These are phyloP conservation scores for Theristicus caerulescens DNA, from an alignment of 2,113 vertebrate genomes.

Conservation along the genomic window DNA sequence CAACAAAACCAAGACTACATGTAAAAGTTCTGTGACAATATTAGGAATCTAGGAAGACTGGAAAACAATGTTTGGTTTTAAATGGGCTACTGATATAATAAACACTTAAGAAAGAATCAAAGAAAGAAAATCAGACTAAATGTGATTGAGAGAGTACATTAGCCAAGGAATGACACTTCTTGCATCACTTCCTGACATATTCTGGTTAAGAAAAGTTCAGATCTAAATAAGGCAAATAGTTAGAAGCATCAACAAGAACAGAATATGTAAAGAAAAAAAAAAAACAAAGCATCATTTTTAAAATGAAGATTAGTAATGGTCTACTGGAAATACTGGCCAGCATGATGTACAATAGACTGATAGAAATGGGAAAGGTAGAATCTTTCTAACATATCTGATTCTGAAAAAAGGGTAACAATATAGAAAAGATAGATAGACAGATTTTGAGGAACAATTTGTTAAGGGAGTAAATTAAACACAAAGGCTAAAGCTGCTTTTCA, in stretches of 20 bases:
- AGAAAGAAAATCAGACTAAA: neutral
- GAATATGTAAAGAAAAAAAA: neutral
- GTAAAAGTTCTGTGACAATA: neutral
- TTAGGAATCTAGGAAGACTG: neutral
- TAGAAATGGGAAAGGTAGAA: neutral
- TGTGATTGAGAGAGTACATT: neutral
- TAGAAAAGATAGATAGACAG: neutral
- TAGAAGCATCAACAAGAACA: neutral
- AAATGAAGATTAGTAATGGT: neutral
- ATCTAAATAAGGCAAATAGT: neutral
- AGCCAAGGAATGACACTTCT: neutral
- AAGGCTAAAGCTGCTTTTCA: neutral
- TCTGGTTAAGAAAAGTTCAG: neutral
- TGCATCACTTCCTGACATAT: neutral
- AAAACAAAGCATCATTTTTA: neutral
- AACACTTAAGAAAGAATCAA: neutral
- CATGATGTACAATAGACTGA: accelerated
- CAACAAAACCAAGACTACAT: neutral
- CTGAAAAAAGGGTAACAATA: neutral
- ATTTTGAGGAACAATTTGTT: neutral
- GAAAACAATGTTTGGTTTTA: neutral
- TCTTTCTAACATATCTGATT: neutral
- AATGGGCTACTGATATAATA: neutral
- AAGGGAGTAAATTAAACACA: neutral
- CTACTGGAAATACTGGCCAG: neutral